These are phyloP conservation scores for Copidosoma floridanum DNA, from an alignment of 1,140 invertebrate species.

Conservation along the genomic window DNA sequence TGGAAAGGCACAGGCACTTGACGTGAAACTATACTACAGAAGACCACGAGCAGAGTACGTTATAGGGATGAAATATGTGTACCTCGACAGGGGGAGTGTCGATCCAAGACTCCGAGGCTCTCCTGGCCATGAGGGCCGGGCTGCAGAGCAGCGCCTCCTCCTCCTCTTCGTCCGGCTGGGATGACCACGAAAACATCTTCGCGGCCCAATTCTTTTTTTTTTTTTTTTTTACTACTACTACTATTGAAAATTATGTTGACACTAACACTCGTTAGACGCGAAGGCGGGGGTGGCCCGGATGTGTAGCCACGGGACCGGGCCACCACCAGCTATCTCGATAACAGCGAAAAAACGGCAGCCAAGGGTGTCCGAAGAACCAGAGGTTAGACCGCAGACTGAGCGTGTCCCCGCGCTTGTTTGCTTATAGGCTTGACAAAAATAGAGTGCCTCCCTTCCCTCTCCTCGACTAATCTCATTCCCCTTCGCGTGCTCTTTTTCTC, in stretches of 20 bases:
- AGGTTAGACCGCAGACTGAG: constrained; percentile 48
- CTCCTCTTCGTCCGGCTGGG: constrained; percentile 71
- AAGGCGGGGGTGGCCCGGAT: constrained; percentile 1
- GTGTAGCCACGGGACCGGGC: constrained; percentile 23
- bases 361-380: constrained; percentile 40
- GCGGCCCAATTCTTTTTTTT: too few relatives aligned
- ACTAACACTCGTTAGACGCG: too few relatives aligned
- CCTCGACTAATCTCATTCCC: constrained; percentile 31
- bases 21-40: constrained; percentile 1
- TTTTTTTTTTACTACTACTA: too few relatives aligned
- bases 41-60: too few relatives aligned
- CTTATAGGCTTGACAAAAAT: constrained; percentile 44
- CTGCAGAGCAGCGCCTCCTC: constrained; percentile 82
- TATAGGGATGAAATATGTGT: too few relatives aligned
- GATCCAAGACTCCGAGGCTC: constrained; percentile 84
- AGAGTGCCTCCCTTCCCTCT: constrained; percentile 37
- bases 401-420: constrained; percentile 37
- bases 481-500: constrained; percentile 26
- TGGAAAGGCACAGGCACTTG: too few relatives aligned
- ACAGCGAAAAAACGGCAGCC: too few relatives aligned
- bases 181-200: constrained; percentile 65
- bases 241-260: too few relatives aligned
- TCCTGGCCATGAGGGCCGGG: constrained; percentile 76
- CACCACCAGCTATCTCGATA: constrained; percentile 11
- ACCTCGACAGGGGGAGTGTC: constrained; percentile 81